These are phyloP conservation scores for Halichoeres trimaculatus DNA, from an alignment of 2,113 vertebrate genomes.

Conservation along the genomic window DNA sequence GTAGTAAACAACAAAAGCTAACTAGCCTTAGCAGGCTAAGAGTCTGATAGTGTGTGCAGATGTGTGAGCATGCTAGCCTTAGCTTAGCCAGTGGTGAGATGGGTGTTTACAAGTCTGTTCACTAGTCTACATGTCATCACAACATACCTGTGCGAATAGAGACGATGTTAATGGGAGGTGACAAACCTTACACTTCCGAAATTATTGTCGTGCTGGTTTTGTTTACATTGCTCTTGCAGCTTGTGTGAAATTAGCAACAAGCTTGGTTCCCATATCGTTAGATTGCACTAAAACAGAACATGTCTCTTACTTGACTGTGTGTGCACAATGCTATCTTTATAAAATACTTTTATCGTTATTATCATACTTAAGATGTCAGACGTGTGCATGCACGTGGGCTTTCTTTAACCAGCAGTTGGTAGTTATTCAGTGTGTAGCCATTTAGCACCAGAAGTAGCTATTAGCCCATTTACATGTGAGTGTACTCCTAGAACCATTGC, in stretches of 20 bases:
- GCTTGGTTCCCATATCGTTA: conserved; percentile 9
- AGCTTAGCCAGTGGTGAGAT: conserved; percentile 49
- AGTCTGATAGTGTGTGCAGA: no score
- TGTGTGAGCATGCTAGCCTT: conserved; percentile 31
- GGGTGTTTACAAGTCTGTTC: conserved; percentile 1
- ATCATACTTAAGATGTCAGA: no score
- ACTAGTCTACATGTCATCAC: no score
- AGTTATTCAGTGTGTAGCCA: no score
- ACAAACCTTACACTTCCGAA: fast-evolving
- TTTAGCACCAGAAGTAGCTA: no score
- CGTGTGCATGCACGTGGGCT: no score
- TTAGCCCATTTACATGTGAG: no score
- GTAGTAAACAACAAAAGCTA: no score
- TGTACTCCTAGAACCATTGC: not conserved
- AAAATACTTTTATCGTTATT: no score
- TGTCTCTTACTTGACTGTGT: no score
- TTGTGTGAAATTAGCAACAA: not conserved
- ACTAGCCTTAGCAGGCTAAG: not conserved
- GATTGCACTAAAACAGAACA: not conserved
- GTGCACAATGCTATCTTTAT: no score
- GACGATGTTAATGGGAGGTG: not conserved
- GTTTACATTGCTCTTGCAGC: conserved; percentile 22
- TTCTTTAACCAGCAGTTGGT: no score
- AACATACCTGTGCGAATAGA: conserved; percentile 6
- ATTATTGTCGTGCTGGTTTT: not conserved